Evolutionary conservation across 2,888 invertebrate genomes (phyloP), one percentile per base, ranked within the genome.

Genomic region (Stenodema calcarata): DNA sequence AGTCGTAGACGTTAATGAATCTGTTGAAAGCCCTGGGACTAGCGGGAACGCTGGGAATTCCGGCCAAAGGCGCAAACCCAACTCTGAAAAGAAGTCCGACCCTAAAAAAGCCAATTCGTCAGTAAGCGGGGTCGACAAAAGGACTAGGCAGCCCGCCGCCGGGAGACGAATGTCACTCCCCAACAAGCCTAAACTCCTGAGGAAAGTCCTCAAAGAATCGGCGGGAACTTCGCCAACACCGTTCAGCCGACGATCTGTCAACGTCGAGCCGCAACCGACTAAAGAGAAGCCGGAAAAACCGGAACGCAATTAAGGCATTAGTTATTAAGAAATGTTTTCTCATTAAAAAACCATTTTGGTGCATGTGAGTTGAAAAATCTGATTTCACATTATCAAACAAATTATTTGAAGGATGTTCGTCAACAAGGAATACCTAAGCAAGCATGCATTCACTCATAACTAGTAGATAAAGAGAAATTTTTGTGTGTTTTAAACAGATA

Each of bases 1-100:
- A 3, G 88, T 87, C 27, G 86, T 87, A 4, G 84, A 70, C 16
- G 35, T 78, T 12, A 35, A 70, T 12, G 70, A 69, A n/a, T 44
- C 81, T 7, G 86, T 47, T 11, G 18, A 42, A 44, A 73, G 82
- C 9, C 82, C 86, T 35, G 80, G 70, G 14, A 41, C 41, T 7
- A 30, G 50, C 1, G 70, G 50, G 14, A 76, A 73, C 16, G 41
- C 44, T 1, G 70, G 73, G 7, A 47, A 69, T 28, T 87, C 80
- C 27, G 87, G 87, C 12, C 87, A 87, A 18, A 54, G 87, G 54
- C 54, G 87, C 4, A 87, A 87, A 44, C 87, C 86, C 9, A 87
- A 87, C 28, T 44, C 85, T 7, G 76, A 85, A 28, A 76, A 85
- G 23, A 85, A 85, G 23, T 50, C 85, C 0, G 30, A 54, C 1